These are phyloP conservation scores for Athalia circularis DNA, from an alignment of 2,888 invertebrate species.

Conservation along the genomic window DNA sequence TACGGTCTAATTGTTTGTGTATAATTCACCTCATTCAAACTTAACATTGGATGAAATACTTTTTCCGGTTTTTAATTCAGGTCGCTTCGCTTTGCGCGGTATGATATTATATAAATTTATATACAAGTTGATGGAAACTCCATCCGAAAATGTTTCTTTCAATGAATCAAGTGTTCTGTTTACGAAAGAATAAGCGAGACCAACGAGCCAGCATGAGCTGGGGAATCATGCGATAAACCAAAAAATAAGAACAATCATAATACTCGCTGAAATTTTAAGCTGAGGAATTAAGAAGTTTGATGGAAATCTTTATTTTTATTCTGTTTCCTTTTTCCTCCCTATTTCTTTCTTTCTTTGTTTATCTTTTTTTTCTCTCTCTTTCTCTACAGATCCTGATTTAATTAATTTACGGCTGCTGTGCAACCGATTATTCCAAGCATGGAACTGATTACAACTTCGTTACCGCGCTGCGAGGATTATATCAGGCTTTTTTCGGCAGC, in stretches of 20 bases:
- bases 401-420: slow-evolving; percentile 29
- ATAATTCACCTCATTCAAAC: not conserved
- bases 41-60: not conserved
- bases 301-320: slow-evolving; percentile 23
- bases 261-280: not conserved
- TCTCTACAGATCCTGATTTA: not conserved
- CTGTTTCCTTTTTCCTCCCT: not conserved
- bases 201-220: not conserved
- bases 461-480: not conserved
- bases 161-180: slow-evolving; percentile 23
- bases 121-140: not conserved
- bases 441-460: slow-evolving; percentile 29
- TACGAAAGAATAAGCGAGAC: slow-evolving; percentile 4
- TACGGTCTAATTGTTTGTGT: too few species aligned
- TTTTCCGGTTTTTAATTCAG: not conserved
- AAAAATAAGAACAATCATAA: slow-evolving; percentile 4
- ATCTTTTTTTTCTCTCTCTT: not conserved
- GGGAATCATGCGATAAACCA: not conserved
- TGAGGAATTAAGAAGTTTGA: slow-evolving; percentile 26
- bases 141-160: slow-evolving; percentile 1
- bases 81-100: not conserved
- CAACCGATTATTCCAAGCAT: slow-evolving; percentile 13
- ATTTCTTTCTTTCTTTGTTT: not conserved
- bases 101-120: not conserved
- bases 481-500: too few species aligned